Conservation (phyloP, 2,113 vertebrate genomes). For the Corapipo altera region DNA sequence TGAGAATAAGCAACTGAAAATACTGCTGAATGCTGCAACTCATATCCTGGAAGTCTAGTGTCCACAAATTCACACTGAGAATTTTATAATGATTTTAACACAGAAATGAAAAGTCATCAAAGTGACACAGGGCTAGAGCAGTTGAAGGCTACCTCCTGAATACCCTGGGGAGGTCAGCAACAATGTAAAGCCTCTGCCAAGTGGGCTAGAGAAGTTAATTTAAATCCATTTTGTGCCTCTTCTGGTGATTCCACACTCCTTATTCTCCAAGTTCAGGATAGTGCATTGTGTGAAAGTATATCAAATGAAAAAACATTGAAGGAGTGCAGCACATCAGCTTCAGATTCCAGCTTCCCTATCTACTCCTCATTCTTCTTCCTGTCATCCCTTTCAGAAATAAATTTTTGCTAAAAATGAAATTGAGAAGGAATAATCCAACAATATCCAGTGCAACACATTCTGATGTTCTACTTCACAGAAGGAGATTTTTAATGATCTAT, state of each 20-base stretch:
- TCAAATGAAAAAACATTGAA: not conserved
- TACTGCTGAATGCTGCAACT: not conserved
- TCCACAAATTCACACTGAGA: not conserved
- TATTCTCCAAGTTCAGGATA: not conserved
- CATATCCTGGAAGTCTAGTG: not conserved
- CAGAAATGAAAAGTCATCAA: not conserved
- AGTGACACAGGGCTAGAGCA: not conserved
- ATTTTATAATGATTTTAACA: not conserved
- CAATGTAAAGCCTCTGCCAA: not conserved
- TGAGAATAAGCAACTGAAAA: not conserved
- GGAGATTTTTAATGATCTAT: not conserved
- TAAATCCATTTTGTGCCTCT: not conserved
- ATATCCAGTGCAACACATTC: not conserved
- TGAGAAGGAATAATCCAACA: not conserved
- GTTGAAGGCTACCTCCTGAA: not conserved
- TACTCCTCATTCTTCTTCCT: not conserved
- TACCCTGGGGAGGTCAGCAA: not conserved
- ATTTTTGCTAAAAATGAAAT: not conserved
- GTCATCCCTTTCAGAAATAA: not conserved
- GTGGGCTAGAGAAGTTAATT: not conserved
- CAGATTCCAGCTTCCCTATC: not conserved
- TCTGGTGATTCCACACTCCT: not conserved
- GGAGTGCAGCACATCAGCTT: not conserved
- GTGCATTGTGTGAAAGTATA: not conserved
- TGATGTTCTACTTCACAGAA: not conserved